These are phyloP conservation scores for Thunnus thynnus DNA, from an alignment of 2,113 vertebrate genomes.

Conservation along the genomic window DNA sequence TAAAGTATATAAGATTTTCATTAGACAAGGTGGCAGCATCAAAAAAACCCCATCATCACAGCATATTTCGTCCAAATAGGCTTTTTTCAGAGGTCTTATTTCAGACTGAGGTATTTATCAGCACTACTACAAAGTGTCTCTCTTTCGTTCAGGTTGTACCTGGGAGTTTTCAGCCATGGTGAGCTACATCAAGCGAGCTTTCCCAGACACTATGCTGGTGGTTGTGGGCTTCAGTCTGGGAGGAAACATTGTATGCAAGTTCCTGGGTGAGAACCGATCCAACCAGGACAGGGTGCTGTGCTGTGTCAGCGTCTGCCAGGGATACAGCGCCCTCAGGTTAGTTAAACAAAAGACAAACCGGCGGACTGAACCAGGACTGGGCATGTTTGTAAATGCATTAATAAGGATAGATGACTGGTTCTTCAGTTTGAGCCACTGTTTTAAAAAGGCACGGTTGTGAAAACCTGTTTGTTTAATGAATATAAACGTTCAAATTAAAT, in stretches of 20 bases:
- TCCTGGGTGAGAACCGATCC: conserved; percentile 89
- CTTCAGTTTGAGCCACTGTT: background rate
- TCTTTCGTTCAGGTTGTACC: conserved; percentile 88
- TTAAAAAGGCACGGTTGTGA: too few species aligned
- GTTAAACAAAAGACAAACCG: conserved; percentile 39
- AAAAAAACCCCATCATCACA: too few species aligned
- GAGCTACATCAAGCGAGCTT: conserved; percentile 87
- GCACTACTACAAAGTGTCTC: background rate
- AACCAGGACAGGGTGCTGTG: conserved; percentile 94
- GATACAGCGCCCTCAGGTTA: conserved; percentile 92
- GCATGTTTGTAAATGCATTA: background rate
- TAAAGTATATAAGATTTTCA: too few species aligned
- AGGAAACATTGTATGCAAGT: conserved; percentile 95
- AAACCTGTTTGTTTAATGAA: too few species aligned
- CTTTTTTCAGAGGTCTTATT: too few species aligned
- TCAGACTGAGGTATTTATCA: background rate
- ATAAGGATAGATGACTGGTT: background rate
- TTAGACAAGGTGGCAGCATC: too few species aligned
- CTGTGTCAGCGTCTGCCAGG: conserved; percentile 93
- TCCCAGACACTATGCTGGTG: conserved; percentile 88
- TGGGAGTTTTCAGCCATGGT: conserved; percentile 96
- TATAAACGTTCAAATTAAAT: too few species aligned
- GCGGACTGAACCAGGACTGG: background rate
- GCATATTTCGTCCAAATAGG: too few species aligned
- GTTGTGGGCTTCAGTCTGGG: conserved; percentile 95